Evolutionary conservation across 64 coral and sea anemone species (phyloP).

Genomic region (Stichodactyla helianthus): DNA sequence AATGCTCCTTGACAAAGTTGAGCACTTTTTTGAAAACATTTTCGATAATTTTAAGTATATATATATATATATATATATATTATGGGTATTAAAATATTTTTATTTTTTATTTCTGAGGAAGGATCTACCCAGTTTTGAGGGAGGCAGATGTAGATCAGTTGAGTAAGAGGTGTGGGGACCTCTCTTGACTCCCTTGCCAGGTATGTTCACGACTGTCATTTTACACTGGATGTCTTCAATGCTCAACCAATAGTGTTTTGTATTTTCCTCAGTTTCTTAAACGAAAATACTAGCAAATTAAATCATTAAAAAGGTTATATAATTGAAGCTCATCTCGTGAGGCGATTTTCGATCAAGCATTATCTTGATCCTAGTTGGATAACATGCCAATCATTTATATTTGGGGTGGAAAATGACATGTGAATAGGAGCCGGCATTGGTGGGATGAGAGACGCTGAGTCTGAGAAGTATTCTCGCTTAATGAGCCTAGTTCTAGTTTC

Average conservation of each 20-base stretch:
- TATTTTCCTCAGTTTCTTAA: background rate
- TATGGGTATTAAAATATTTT: background rate
- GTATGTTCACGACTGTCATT: no score
- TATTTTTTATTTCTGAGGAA: background rate
- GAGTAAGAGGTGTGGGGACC: background rate
- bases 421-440: background rate
- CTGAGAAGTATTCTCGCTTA: background rate
- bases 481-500: background rate
- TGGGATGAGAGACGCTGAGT: background rate
- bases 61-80: no score
- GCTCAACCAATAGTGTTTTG: background rate
- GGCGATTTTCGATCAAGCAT: background rate
- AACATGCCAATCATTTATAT: background rate
- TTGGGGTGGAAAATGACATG: background rate
- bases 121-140: background rate
- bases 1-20: no score
- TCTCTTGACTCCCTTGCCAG: no score
- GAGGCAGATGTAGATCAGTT: background rate
- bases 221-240: no score
- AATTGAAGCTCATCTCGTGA: background rate
- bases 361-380: background rate
- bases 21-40: no score
- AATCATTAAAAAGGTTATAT: background rate
- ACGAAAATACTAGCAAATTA: constrained; percentile 1
- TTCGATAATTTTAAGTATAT: no score